Evolutionary conservation across 2,888 invertebrate genomes (phyloP).

Genomic region (Habrosyne pyritoides): DNA sequence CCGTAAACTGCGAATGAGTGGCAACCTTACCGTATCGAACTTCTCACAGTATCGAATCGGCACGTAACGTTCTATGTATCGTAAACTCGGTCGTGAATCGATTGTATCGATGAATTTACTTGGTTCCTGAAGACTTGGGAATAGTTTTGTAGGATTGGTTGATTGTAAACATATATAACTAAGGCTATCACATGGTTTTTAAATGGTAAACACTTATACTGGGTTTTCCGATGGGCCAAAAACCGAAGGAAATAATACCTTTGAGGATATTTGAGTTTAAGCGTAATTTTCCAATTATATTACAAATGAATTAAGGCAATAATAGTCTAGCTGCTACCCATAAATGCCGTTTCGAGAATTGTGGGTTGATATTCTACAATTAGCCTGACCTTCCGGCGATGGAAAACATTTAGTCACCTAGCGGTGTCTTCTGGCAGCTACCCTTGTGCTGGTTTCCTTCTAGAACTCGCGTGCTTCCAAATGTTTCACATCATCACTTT

Average conservation of each 20-base stretch:
- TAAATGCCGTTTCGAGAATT: too few relatives aligned
- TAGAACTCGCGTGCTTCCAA: too few relatives aligned
- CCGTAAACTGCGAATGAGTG: constrained; percentile 6
- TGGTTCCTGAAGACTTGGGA: background rate
- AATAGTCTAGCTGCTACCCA: too few relatives aligned
- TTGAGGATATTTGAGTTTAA: too few relatives aligned
- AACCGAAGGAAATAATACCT: background rate
- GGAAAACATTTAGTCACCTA: too few relatives aligned
- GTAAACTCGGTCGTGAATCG: constrained; percentile 9
- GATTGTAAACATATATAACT: constrained; percentile 4
- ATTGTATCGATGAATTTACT: constrained; percentile 7
- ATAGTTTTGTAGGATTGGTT: background rate
- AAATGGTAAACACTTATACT: background rate
- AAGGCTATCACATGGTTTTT: background rate
- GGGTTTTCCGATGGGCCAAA: background rate
- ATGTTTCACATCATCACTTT: too few relatives aligned
- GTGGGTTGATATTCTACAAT: too few relatives aligned
- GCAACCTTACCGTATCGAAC: constrained; percentile 7
- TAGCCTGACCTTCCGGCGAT: too few relatives aligned
- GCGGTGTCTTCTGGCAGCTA: too few relatives aligned
- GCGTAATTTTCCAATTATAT: too few relatives aligned
- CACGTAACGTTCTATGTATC: constrained; percentile 9
- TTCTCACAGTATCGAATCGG: constrained; percentile 8
- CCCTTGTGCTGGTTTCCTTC: too few relatives aligned
- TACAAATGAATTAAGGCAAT: too few relatives aligned